Evolutionary conservation across 2,113 vertebrate species (phyloP), one percentile per base, ranked within the genome.

Genomic region (Miniopterus natalensis): DNA sequence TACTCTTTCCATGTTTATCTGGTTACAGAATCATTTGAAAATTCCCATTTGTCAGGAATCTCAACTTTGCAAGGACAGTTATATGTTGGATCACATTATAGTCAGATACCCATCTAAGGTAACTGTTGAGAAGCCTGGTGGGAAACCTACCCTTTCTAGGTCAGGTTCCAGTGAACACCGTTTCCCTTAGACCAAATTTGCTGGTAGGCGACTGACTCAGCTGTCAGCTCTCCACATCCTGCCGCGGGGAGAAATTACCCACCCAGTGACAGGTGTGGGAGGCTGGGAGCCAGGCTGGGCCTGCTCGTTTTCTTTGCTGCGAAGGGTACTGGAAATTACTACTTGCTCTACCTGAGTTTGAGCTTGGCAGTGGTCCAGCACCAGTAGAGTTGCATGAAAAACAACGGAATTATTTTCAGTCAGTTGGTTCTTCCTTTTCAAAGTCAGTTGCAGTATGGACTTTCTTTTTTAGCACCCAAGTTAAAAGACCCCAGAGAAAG

Each of bases 281-380:
- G 84, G 92, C 93, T 90, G 90, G 92, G 94, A 89, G 94, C 80
- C 88, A n/a, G 92, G 94, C 65, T 14, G 53, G 65, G 95, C 96
- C 94, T 93, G 88, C 93, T 93, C 88, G 27, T 81, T 95, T 97
- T 97, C 96, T 97, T 93, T 51, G 84, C 91, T 77, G 83, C 87
- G 95, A 17, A 96, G 96, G 88, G 94, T 94, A 63, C 96, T 97
- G 92, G 98, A 23, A 96, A 97, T 96, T 93, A 94, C 94, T 98
- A 55, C 96, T 93, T 78, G 79, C 92, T 97, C 63, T 94, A 80
- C 98, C 97, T 97, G 96, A 94, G 90, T 97, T 90, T 97, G 97
- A 96, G 93, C 84, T 94, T 96, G 92, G 36, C 96, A 96, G 66
- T 93, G 75, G 85, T 47, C 96, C 96, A 95, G 95, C 71, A 97